Evolutionary conservation across 2,888 invertebrate species (phyloP).

Genomic region (Masnerella sp.): DNA sequence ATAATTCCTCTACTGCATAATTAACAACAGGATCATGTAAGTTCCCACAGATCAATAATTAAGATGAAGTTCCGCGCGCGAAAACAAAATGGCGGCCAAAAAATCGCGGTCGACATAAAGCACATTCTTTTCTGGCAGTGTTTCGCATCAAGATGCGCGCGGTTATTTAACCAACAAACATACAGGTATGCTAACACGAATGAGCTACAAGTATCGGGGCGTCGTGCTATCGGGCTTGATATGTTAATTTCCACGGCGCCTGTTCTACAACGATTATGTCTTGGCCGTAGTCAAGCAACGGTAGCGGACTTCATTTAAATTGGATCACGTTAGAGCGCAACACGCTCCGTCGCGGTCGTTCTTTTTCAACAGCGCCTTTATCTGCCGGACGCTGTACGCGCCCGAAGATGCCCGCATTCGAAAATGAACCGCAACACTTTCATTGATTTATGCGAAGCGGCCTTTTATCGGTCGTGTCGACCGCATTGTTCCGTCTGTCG

Average conservation of each 20-base stretch:
- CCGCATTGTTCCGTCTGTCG: no score
- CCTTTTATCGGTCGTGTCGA: no score
- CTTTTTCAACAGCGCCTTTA: constrained; percentile 45
- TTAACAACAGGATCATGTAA: constrained; percentile 54
- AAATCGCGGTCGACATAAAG: no score
- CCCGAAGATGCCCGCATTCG: constrained; percentile 50
- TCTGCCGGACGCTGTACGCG: constrained; percentile 29
- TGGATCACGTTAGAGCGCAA: constrained; percentile 66
- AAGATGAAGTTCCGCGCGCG: constrained; percentile 38
- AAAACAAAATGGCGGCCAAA: constrained; percentile 8
- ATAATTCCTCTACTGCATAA: no score
- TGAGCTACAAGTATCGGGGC: constrained; percentile 62
- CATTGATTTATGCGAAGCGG: constrained; percentile 39
- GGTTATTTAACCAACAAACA: constrained; percentile 56
- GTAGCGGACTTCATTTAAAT: constrained; percentile 71
- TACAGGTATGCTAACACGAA: constrained; percentile 60
- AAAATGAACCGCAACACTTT: constrained; percentile 45
- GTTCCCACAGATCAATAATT: constrained; percentile 49
- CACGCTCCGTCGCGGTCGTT: constrained; percentile 49
- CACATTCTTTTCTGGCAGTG: no score
- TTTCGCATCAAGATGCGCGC: constrained; percentile 39
- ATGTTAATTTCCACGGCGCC: constrained; percentile 73
- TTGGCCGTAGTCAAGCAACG: constrained; percentile 61
- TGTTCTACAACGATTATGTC: constrained; percentile 63
- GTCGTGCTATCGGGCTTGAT: constrained; percentile 71